phyloP scores from a whole-genome alignment of 2,888 invertebrate genomes.

The Dynastes tityus region DNA sequence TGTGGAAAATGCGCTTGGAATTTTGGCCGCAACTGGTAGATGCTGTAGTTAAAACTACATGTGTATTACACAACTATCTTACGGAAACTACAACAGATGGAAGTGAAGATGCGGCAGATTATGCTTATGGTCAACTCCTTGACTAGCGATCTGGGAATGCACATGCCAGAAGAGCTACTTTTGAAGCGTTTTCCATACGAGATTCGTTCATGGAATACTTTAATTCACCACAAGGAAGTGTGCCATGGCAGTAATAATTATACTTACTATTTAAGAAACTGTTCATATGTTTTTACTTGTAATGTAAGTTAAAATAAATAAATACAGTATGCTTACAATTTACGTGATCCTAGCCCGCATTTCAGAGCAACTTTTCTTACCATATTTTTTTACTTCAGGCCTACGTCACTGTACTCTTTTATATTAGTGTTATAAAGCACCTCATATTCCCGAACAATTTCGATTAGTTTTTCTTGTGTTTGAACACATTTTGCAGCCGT shows the following conservation, averaged over 20 bases:
- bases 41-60: slow-evolving; percentile 45
- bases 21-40: slow-evolving; percentile 40
- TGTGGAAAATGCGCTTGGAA: slow-evolving; percentile 40
- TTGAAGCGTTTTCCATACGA: slow-evolving; percentile 14
- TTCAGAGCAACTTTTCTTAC: slow-evolving; percentile 15
- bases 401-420: slow-evolving; percentile 30
- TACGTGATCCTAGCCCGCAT: background rate
- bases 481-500: slow-evolving; percentile 6
- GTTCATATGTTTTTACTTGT: too few relatives aligned
- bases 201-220: slow-evolving; percentile 28
- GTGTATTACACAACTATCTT: slow-evolving; percentile 49
- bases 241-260: too few relatives aligned
- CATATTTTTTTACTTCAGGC: slow-evolving; percentile 19
- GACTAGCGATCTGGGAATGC: slow-evolving; percentile 22
- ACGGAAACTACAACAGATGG: slow-evolving; percentile 27
- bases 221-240: background rate
- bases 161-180: background rate
- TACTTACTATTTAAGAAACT: too few relatives aligned
- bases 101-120: slow-evolving; percentile 16
- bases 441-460: slow-evolving; percentile 20
- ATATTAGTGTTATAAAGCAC: background rate
- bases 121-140: slow-evolving; percentile 5
- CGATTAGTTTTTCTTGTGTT: slow-evolving; percentile 21
- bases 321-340: background rate
- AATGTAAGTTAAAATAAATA: too few relatives aligned